Evolutionary conservation across 2,797 vertebrate genomes (phyloP).

Genomic region (Prionace glauca): DNA sequence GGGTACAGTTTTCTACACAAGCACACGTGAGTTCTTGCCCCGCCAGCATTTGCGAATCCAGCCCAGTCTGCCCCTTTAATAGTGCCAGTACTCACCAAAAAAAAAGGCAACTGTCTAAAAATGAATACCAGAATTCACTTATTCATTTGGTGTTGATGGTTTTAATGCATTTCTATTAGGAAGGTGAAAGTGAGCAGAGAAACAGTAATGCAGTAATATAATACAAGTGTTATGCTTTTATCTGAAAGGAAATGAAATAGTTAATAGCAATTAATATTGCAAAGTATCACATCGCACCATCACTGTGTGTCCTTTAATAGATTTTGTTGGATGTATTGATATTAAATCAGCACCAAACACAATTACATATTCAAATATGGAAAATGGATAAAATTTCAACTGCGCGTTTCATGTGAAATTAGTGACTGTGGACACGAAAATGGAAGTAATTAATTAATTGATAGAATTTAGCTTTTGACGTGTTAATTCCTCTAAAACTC

Average conservation of each 20-base stretch:
- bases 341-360: neutral
- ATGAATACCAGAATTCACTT: neutral
- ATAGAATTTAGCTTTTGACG: neutral
- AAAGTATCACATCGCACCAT: neutral
- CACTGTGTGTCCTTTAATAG: neutral
- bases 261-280: neutral
- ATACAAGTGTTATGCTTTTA: neutral
- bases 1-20: neutral
- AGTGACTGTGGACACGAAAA: neutral
- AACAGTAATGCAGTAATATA: neutral
- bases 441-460: neutral
- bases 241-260: neutral
- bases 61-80: neutral
- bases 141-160: neutral
- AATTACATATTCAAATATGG: neutral
- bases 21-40: too few species aligned
- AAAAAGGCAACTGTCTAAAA: neutral
- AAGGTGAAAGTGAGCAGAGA: neutral
- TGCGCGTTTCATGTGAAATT: neutral
- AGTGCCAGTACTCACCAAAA: neutral
- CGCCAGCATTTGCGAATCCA: neutral
- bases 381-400: neutral
- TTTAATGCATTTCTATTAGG: slow-evolving; percentile 4
- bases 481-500: neutral
- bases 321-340: neutral